phyloP scores from a whole-genome alignment of 2,888 invertebrate species.

The Drosophila fungiperda region DNA sequence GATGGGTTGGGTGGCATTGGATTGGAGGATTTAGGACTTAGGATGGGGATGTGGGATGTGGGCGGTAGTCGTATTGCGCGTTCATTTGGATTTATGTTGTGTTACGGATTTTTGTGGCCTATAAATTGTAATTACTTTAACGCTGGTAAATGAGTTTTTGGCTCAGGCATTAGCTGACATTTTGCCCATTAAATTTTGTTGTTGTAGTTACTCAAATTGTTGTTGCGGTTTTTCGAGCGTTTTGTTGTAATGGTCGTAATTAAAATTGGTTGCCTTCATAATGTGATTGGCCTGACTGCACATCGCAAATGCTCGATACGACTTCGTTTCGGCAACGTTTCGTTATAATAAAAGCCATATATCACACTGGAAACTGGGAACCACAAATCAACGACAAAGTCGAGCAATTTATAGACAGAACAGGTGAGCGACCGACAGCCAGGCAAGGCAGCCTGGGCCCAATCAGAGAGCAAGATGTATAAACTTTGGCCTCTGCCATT shows the following conservation, averaged over 20 bases:
- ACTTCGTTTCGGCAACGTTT: constrained; percentile 3
- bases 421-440: constrained; percentile 36
- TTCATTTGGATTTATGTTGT: constrained; percentile 80
- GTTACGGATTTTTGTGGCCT: constrained; percentile 81
- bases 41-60: background rate
- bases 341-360: constrained; percentile 63
- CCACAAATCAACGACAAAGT: constrained; percentile 58
- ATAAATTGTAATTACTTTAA: constrained; percentile 82
- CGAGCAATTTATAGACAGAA: constrained; percentile 56
- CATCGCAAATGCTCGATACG: constrained; percentile 24
- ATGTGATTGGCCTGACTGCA: constrained; percentile 72
- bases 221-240: constrained; percentile 38
- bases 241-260: constrained; percentile 74
- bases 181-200: constrained; percentile 58
- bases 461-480: constrained; percentile 27
- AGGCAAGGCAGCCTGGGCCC: constrained; percentile 2
- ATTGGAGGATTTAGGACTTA: background rate
- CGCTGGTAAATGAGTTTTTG: constrained; percentile 76
- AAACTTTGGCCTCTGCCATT: constrained; percentile 58
- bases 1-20: background rate
- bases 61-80: constrained; percentile 37
- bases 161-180: constrained; percentile 69
- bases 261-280: constrained; percentile 79
- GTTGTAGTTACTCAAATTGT: constrained; percentile 37
- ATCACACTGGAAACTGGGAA: constrained; percentile 45